These are phyloP conservation scores for Chlorops oryzae DNA, from an alignment of 1,140 invertebrate genomes.

Conservation along the genomic window DNA sequence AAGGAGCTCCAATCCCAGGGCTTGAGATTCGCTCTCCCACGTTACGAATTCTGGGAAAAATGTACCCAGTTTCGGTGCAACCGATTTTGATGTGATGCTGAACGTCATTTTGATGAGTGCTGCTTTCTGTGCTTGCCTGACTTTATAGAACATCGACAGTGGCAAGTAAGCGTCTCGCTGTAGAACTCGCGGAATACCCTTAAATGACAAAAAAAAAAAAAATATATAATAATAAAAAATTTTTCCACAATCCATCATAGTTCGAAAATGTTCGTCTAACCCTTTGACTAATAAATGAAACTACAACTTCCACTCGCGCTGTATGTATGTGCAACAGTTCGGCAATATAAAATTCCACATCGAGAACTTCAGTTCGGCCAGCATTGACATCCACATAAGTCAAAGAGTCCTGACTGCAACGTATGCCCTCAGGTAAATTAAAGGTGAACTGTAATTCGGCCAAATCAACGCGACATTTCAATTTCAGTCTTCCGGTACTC, in stretches of 20 bases:
- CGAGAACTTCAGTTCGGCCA: conserved; percentile 19
- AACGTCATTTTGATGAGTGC: conserved; percentile 41
- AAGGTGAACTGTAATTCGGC: conserved; percentile 37
- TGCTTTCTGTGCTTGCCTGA: conserved; percentile 34
- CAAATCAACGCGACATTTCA: conserved; percentile 26
- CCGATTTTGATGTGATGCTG: conserved; percentile 29
- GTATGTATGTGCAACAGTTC: conserved; percentile 34
- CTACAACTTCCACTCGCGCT: conserved; percentile 27
- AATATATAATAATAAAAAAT: background rate
- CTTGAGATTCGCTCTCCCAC: conserved; percentile 29
- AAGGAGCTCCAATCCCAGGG: conserved; percentile 32
- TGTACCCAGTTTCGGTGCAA: conserved; percentile 26
- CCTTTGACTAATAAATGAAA: conserved; percentile 34
- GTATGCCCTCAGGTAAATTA: conserved; percentile 24
- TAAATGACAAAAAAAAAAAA: background rate
- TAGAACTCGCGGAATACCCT: conserved; percentile 40
- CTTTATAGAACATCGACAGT: conserved; percentile 37
- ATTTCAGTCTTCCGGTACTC: conserved; percentile 25
- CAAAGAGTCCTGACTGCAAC: conserved; percentile 32
- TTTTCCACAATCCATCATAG: background rate
- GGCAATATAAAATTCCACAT: conserved; percentile 34
- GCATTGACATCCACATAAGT: conserved; percentile 29
- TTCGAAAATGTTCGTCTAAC: conserved; percentile 13
- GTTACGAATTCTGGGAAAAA: conserved; percentile 37
- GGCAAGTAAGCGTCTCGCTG: conserved; percentile 31